Percentiles rank a stretch among this genome's conserved stretches.
Conservation (phyloP, 2,888 invertebrate species). For the Parnassius apollo region DNA sequence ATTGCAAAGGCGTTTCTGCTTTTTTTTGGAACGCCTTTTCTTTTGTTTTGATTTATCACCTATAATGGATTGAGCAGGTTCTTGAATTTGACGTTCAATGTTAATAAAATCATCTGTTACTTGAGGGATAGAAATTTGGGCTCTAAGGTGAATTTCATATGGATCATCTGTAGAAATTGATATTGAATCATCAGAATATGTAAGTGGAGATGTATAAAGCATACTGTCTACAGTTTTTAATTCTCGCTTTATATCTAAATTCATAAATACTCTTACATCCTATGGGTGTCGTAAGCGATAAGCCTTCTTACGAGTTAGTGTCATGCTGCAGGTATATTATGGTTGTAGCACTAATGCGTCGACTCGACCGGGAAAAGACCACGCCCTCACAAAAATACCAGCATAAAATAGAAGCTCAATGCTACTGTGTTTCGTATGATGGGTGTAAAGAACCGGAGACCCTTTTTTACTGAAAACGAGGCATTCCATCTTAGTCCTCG, state of each 20-base stretch:
- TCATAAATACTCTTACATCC: no score
- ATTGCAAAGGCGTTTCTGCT: conserved; percentile 58
- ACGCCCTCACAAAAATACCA: no score
- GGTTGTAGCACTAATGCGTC: no score
- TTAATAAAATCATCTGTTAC: conserved; percentile 61
- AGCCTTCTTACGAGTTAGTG: no score
- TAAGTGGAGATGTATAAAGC: conserved; percentile 82
- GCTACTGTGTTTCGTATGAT: no score
- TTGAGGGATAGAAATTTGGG: conserved; percentile 80
- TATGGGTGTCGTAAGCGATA: no score
- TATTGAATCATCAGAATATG: conserved; percentile 73
- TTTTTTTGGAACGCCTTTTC: conserved; percentile 66
- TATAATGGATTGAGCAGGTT: conserved; percentile 50
- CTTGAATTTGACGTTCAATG: conserved; percentile 59
- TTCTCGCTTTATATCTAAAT: conserved; percentile 19
- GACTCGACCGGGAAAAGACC: no score
- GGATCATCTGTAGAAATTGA: conserved; percentile 78
- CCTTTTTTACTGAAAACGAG: no score
- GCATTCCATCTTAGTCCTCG: no score
- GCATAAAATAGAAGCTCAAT: no score
- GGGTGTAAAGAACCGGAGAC: no score
- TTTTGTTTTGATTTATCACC: conserved; percentile 65
- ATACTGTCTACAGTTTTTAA: conserved; percentile 38
- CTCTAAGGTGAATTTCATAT: conserved; percentile 82
- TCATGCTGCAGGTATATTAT: no score